Conservation (phyloP, 2,888 invertebrate species). For the Caenorhabditis sp. region DNA sequence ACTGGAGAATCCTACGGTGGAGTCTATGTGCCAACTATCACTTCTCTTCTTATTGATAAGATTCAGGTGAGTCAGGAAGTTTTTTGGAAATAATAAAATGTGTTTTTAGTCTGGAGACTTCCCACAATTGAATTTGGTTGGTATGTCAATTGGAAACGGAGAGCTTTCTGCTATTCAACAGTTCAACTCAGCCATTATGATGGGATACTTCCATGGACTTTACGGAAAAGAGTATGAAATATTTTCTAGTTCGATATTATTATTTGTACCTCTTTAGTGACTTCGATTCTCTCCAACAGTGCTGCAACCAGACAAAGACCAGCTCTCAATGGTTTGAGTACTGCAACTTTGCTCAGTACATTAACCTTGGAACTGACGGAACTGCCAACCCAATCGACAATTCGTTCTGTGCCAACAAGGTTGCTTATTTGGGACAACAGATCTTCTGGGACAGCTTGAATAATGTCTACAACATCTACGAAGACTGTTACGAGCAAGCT, state of each 20-base stretch:
- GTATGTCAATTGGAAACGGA: slow-evolving; percentile 79
- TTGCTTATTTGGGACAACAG: slow-evolving; percentile 64
- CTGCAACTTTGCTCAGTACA: slow-evolving; percentile 74
- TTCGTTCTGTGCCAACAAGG: slow-evolving; percentile 62
- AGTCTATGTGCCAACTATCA: slow-evolving; percentile 73
- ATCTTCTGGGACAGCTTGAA: slow-evolving; percentile 70
- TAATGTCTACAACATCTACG: slow-evolving; percentile 76
- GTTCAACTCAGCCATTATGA: slow-evolving; percentile 71
- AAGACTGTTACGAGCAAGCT: slow-evolving; percentile 77
- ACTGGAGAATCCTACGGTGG: slow-evolving; percentile 72
- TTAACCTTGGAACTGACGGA: slow-evolving; percentile 63
- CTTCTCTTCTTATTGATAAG: slow-evolving; percentile 72
- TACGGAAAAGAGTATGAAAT: slow-evolving; percentile 68
- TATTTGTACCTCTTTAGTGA: slow-evolving; percentile 62
- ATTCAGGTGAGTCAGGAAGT: slow-evolving; percentile 58
- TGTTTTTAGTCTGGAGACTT: slow-evolving; percentile 68
- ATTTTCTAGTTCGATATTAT: no score
- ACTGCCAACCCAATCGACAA: slow-evolving; percentile 64
- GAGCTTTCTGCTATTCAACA: slow-evolving; percentile 72
- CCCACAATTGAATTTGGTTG: slow-evolving; percentile 73
- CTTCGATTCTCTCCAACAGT: slow-evolving; percentile 67
- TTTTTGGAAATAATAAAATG: not conserved
- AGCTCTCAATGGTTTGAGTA: slow-evolving; percentile 70
- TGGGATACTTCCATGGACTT: slow-evolving; percentile 74
- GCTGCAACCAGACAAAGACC: slow-evolving; percentile 66